Percentiles rank a stretch among this genome's conserved stretches.
These are phyloP conservation scores for Odobenus rosmarus DNA, from an alignment of 2,113 vertebrate genomes.

Conservation along the genomic window DNA sequence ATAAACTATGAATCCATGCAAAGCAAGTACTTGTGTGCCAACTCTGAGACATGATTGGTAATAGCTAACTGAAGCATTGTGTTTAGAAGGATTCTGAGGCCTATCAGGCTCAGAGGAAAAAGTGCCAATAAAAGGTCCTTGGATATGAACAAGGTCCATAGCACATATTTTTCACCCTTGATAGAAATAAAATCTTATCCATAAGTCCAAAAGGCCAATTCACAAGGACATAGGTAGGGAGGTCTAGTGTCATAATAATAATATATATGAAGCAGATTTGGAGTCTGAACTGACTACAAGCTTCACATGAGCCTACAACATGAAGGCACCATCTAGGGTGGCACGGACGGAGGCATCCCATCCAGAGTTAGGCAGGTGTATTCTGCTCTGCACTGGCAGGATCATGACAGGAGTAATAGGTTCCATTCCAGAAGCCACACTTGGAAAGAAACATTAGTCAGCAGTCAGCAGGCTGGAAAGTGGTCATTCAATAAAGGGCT, in stretches of 20 bases:
- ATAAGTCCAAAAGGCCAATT: constrained; percentile 12
- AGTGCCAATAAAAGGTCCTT: neutral
- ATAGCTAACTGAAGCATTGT: neutral
- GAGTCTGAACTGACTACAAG: neutral
- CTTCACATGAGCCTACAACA: neutral
- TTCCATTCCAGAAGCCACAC: neutral
- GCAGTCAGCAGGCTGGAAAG: neutral
- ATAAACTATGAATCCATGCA: neutral
- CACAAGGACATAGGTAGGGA: neutral
- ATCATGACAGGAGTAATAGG: neutral
- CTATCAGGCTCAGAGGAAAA: neutral
- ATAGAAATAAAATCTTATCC: neutral
- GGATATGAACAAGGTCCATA: neutral
- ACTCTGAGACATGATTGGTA: neutral
- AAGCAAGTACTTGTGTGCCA: neutral
- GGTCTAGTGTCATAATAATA: neutral
- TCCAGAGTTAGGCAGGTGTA: neutral
- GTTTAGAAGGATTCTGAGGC: neutral
- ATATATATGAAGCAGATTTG: neutral
- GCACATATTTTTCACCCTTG: neutral
- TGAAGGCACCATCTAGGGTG: neutral
- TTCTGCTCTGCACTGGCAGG: neutral
- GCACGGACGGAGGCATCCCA: neutral
- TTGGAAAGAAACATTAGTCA: neutral
- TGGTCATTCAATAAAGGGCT: neutral